Conservation (phyloP, 2,888 invertebrate species). For the Phortica magna region DNA sequence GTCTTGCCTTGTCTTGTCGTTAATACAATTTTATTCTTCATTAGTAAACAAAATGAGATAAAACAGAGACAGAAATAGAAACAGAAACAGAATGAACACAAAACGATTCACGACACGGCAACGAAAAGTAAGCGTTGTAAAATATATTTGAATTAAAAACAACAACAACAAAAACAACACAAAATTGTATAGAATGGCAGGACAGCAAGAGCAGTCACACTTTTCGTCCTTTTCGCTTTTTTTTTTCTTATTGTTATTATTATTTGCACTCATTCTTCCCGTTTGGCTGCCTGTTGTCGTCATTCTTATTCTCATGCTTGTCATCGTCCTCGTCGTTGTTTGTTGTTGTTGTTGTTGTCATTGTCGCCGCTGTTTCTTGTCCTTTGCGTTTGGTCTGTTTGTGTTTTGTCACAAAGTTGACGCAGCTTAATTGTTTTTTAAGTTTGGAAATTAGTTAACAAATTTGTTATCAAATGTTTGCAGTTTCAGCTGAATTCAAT, state of each 20-base stretch:
- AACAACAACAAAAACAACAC: slow-evolving; percentile 15
- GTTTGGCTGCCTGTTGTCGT: neutral
- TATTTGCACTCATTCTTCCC: neutral
- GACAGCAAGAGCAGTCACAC: neutral
- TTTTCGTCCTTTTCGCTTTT: slow-evolving; percentile 14
- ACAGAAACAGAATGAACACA: slow-evolving; percentile 45
- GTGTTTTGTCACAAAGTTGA: slow-evolving; percentile 37
- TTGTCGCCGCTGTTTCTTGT: slow-evolving; percentile 42
- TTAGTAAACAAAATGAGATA: slow-evolving; percentile 62
- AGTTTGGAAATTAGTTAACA: slow-evolving; percentile 72
- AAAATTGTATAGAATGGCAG: neutral
- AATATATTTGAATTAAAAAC: slow-evolving; percentile 65
- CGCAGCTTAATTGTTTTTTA: slow-evolving; percentile 70
- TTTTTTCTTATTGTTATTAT: neutral
- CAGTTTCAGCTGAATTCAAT: slow-evolving; percentile 70
- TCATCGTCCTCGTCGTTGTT: slow-evolving; percentile 50
- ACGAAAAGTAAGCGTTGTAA: slow-evolving; percentile 39
- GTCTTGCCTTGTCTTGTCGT: slow-evolving; percentile 45
- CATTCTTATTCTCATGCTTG: neutral
- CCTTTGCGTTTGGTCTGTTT: neutral
- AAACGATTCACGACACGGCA: neutral
- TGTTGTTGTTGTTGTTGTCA: slow-evolving; percentile 25
- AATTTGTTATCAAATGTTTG: slow-evolving; percentile 74
- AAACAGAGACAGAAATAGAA: slow-evolving; percentile 44
- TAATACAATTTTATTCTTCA: slow-evolving; percentile 62